Evolutionary conservation across 2,113 vertebrate species (phyloP).

Genomic region (Siniperca chuatsi): DNA sequence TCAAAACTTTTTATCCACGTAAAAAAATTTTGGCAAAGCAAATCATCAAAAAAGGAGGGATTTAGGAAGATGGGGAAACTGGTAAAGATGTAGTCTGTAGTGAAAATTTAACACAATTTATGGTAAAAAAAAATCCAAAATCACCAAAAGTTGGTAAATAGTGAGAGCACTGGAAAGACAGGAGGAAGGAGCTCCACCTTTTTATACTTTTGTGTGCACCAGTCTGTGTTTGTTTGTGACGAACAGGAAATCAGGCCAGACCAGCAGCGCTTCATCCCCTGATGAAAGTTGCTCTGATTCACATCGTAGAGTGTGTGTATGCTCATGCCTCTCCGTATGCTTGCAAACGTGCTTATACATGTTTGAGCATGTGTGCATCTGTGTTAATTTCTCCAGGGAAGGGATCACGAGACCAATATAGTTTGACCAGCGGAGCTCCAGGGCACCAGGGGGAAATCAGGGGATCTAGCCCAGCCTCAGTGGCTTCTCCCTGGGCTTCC

Average conservation of each 20-base stretch:
- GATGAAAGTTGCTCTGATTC: slow-evolving; percentile 34
- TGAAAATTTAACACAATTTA: background rate
- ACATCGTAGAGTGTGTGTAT: background rate
- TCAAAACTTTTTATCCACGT: background rate
- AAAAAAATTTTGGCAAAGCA: background rate
- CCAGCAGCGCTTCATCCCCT: slow-evolving; percentile 39
- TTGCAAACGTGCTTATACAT: background rate
- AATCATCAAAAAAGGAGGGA: background rate
- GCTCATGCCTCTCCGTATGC: background rate
- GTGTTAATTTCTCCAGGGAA: slow-evolving; percentile 59
- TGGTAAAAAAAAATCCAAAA: background rate
- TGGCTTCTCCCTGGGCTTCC: slow-evolving; percentile 62
- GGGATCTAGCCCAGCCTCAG: slow-evolving; percentile 63
- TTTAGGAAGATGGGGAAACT: background rate
- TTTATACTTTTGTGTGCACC: background rate
- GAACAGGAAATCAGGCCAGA: slow-evolving; percentile 75
- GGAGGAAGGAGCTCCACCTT: background rate
- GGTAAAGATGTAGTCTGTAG: background rate
- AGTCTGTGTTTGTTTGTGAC: slow-evolving; percentile 22
- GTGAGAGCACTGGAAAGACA: background rate
- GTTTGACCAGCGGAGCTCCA: slow-evolving; percentile 66
- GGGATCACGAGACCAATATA: slow-evolving; percentile 68
- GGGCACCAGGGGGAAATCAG: slow-evolving; percentile 57
- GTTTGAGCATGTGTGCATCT: slow-evolving; percentile 36
- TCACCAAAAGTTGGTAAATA: background rate